Percentiles rank a stretch among this genome's conserved stretches.
phyloP scores from a whole-genome alignment of 2,797 vertebrate species.

The Manis javanica region DNA sequence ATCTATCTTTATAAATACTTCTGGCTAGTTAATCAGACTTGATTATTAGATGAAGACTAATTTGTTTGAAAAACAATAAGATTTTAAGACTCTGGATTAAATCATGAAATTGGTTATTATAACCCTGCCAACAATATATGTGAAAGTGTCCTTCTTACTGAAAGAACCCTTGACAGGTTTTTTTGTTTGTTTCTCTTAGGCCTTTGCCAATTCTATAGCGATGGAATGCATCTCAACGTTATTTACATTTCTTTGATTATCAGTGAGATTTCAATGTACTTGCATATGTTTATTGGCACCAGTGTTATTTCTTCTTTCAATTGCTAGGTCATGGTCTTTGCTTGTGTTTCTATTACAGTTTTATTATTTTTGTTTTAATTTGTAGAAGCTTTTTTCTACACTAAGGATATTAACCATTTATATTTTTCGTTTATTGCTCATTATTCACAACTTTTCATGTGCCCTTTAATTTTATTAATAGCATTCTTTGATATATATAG shows the following conservation, averaged over 20 bases:
- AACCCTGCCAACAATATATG: background rate
- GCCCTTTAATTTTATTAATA: background rate
- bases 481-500: background rate
- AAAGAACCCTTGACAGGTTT: background rate
- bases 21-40: background rate
- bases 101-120: background rate
- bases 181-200: background rate
- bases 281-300: background rate
- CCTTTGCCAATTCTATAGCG: background rate
- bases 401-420: background rate
- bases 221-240: background rate
- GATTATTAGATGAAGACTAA: constrained; percentile 1
- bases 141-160: background rate
- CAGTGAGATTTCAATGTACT: background rate
- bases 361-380: background rate
- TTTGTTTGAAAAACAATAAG: background rate
- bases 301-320: background rate
- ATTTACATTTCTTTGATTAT: background rate
- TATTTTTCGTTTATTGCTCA: background rate
- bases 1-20: background rate
- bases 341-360: background rate
- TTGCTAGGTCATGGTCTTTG: background rate
- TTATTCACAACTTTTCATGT: background rate
- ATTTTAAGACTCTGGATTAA: background rate
- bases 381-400: background rate